Conservation (phyloP, 2,113 vertebrate species). For the Neolamprologus sp. region DNA sequence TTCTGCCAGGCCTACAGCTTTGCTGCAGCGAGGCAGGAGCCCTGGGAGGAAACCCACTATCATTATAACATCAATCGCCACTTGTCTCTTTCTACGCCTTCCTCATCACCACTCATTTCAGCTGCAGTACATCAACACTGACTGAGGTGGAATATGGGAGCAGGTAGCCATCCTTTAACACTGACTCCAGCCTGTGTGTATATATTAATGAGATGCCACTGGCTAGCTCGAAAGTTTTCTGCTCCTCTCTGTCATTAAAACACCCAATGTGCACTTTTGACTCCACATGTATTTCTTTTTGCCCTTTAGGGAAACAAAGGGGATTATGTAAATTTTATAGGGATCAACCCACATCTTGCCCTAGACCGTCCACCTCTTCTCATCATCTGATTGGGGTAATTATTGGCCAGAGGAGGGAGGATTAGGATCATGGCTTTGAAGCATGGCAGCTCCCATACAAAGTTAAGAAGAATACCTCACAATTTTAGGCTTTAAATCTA, state of each 20-base stretch:
- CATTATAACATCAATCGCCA: conserved; percentile 52
- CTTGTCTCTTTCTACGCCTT: conserved; percentile 3
- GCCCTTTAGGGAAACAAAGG: conserved; percentile 61
- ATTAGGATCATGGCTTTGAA: conserved; percentile 39
- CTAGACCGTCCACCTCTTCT: conserved; percentile 61
- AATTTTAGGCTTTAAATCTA: background rate
- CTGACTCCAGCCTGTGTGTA: conserved; percentile 10
- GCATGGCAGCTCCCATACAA: background rate
- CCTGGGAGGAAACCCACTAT: conserved; percentile 23
- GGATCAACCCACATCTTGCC: conserved; percentile 63
- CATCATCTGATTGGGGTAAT: conserved; percentile 71
- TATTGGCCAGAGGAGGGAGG: conserved; percentile 38
- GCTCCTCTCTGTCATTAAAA: conserved; percentile 52
- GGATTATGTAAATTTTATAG: conserved; percentile 76
- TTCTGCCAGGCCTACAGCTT: background rate
- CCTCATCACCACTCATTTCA: conserved; percentile 13
- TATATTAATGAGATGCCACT: conserved; percentile 56
- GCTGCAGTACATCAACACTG: conserved; percentile 1
- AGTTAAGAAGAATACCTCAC: background rate
- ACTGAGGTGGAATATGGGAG: conserved; percentile 11
- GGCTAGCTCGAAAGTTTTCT: conserved; percentile 48
- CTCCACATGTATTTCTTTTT: conserved; percentile 50
- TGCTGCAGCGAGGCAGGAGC: background rate
- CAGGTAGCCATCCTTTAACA: conserved; percentile 40
- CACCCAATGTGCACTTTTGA: conserved; percentile 56